Base-by-base conservation (phyloP, 2,797 vertebrate genomes). In the Pseudomugil gertrudae region DNA sequence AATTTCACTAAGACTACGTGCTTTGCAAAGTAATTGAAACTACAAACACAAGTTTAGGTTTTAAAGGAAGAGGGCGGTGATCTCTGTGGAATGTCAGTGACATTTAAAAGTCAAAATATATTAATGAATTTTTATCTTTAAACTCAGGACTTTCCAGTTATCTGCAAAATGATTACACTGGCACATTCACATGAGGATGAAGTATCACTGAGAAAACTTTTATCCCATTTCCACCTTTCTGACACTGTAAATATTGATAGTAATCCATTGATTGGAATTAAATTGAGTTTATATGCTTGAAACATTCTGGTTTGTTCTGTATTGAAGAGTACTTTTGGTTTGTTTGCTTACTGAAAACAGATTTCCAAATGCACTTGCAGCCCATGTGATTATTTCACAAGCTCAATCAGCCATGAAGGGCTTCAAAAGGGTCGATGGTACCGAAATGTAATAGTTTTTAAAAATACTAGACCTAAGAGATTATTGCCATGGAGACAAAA, bases 21-120 rank as follows among this genome's bases (percentile, higher is more conserved):
- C 14, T 38, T 3, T 36, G 14, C 26, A 54, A 50, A 50, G 56
- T 9, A 45, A 53, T 32, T 57, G 63, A 62, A 76, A 69, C 74
- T 32, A 26, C 14, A n/a, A 4, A 3, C 21, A 10, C 50, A 30
- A 53, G 26, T 65, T 47, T 32, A 23, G 11, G 51, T 52, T 27
- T 23, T 8, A 43, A 64, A 65, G 51, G 36, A 35, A 47, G 52
- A 56, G 17, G 59, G 0, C 15, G 52, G 3, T 23, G 4, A 56
- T 5, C 59, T 69, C 56, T 60, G 63, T 71, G 47, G 56, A 50
- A 36, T 29, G n/a, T 51, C 11, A 5, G 29, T 64, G 77, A n/a
- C 26, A 70, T 78, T 77, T 79, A 38, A 74, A 74, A 43, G 9
- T 65, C 3, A 58, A 58, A 55, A 36, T 23, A 9, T n/a, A 56